Base-by-base conservation (phyloP, 1,140 invertebrate genomes). In the Cryptotermes secundus region DNA sequence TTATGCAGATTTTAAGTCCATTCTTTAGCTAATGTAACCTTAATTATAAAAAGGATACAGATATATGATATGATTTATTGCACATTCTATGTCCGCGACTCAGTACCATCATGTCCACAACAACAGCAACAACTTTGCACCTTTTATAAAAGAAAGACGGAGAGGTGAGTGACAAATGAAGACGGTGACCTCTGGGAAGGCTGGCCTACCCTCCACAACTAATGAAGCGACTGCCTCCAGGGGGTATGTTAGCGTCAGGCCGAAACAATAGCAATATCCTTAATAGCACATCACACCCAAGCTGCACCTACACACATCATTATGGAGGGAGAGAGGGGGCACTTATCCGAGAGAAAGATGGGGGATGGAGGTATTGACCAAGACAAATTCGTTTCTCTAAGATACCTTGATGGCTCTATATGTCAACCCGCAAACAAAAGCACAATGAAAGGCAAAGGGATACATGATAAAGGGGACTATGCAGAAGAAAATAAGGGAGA, bases 331-430 rank as follows among this genome's bases (percentile, higher is more conserved):
- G 14, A 14, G 16, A 19, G 45, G 45, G 16, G 45, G 45, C 45
- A 19, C 22, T 49, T 49, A 49, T 49, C 45, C 14, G 22, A 49
- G 45, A 49, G 16, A 49, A 49, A 49, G 45, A 22, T 16, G 45
- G 19, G 26, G 16, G 59, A 31, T 72, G 59, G 4, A 31, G 26
- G 59, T 31, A 72, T 31, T 72, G 59, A 72, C 59, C 80, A 35
- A 81, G 80, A 81, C 80, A 81, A 81, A 81, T 81, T 81, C 80
- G 42, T 34, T 34, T 81, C 42, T 81, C 7, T 45, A 45, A 36
- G 80, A 81, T 35, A 36, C 42, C 4, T 45, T 81, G 80, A 81
- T 81, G 42, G 80, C 80, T 81, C 80, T 31, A 81, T 81, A 81
- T 35, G 80, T 81, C 80, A 81, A 81, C 35, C 34, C 34, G 42